Evolutionary conservation across 2,113 vertebrate species (phyloP), one percentile per base, ranked within the genome.

Genomic region (Oncorhynchus clarkii): DNA sequence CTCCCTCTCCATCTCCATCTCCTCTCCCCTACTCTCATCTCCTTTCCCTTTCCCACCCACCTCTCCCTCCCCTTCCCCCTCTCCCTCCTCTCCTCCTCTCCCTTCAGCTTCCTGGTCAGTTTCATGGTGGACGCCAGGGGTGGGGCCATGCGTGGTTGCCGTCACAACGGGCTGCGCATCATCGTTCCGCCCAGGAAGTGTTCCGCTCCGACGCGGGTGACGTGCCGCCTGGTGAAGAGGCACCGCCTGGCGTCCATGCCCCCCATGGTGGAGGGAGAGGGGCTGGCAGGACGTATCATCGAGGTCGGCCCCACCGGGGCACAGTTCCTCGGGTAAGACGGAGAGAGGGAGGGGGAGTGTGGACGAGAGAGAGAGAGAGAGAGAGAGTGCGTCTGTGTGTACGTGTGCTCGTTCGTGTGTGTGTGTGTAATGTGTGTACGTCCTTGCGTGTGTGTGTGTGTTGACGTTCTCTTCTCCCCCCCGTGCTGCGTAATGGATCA

Each of bases 101-200:
- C 26, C 70, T 67, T 60, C 88, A 99, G 98, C 89, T 99, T 99
- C 93, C 93, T 99, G 75, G 98, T 99, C 82, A 99, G 98, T 86
- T 99, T 99, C 84, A 99, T 99, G 98, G 98, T 99, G 82, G 97
- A 99, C 29, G 98, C 98, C 65, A 96, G 98, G 59, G 98, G 98
- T 0, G 98, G 98, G 0, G 96, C 97, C 72, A 99, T 99, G 98
- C 91, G 97, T n/a, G 98, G 98, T 4, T 99, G 98, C 86, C 93
- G 98, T 66, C 97, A 99, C 84, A 97, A 99, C 0, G 97, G 98
- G 8, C 93, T 99, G 1, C 93, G 98, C 22, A 99, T 99, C 86
- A 98, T 99, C 24, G 97, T 99, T 24, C 98, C 98, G 0, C 97
- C 98, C 1, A 95, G 97, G 76, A 98, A 99, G 81, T 99, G 98